Evolutionary conservation across 2,888 invertebrate genomes (phyloP).

Genomic region (Eremobia ochroleuca): DNA sequence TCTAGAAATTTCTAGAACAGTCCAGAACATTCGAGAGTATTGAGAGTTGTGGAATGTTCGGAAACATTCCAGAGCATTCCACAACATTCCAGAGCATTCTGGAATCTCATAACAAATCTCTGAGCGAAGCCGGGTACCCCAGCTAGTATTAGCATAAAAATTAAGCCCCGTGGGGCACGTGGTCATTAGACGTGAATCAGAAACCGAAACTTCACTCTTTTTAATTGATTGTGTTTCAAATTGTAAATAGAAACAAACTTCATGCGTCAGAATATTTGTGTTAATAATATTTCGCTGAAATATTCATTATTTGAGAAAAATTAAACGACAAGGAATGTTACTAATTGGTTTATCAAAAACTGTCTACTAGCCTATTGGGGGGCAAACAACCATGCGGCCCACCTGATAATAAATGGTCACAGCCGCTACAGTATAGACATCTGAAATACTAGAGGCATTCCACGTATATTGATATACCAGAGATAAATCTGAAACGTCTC

Average conservation of each 20-base stretch:
- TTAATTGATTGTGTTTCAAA: background rate
- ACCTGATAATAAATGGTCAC: background rate
- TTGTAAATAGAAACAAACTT: background rate
- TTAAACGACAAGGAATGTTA: too few relatives aligned
- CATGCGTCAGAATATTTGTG: background rate
- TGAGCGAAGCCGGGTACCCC: too few relatives aligned
- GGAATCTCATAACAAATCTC: too few relatives aligned
- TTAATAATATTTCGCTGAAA: too few relatives aligned
- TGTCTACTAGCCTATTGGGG: background rate
- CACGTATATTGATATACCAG: background rate
- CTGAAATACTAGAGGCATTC: background rate
- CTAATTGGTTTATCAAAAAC: background rate
- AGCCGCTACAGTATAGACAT: background rate
- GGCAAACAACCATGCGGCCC: background rate
- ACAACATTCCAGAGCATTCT: too few relatives aligned
- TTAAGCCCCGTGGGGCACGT: background rate
- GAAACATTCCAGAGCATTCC: too few relatives aligned
- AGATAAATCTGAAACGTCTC: background rate
- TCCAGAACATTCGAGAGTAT: too few relatives aligned
- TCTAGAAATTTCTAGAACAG: too few relatives aligned
- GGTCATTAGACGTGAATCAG: background rate
- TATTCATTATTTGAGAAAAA: too few relatives aligned
- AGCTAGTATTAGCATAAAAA: too few relatives aligned
- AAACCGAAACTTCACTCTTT: background rate
- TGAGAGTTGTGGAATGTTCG: too few relatives aligned